Conservation (phyloP, 2,113 vertebrate genomes). For the Hirundichthys speculiger region DNA sequence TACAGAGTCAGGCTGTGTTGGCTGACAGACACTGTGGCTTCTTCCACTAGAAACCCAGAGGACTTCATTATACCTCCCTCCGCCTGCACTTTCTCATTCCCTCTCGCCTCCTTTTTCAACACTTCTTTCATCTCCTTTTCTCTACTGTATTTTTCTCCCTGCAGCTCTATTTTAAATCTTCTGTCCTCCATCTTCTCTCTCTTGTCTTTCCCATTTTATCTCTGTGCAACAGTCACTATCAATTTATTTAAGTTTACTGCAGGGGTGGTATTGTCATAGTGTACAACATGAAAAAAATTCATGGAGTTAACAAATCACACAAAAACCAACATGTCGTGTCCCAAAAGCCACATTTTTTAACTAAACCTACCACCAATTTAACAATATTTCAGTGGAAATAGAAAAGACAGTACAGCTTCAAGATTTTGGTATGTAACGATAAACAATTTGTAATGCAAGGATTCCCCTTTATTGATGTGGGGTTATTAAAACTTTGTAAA, state of each 20-base stretch:
- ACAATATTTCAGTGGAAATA: not conserved
- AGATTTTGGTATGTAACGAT: not conserved
- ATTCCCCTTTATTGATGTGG: not conserved
- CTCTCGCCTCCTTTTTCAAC: slow-evolving; percentile 11
- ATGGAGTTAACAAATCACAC: not conserved
- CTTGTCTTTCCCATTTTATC: slow-evolving; percentile 3
- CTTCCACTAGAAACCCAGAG: slow-evolving; percentile 66
- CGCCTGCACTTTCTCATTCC: slow-evolving; percentile 30
- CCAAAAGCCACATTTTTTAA: not conserved
- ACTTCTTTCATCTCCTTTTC: slow-evolving; percentile 46
- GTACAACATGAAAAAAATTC: not conserved
- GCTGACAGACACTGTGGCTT: slow-evolving; percentile 59
- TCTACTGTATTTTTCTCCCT: slow-evolving; percentile 15
- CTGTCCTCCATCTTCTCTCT: slow-evolving; percentile 50
- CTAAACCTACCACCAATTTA: not conserved
- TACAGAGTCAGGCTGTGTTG: slow-evolving; percentile 50
- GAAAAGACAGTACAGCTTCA: not conserved
- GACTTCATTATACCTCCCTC: slow-evolving; percentile 66
- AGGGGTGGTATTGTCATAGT: not conserved
- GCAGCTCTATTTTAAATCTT: slow-evolving; percentile 38
- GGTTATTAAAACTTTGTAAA: not conserved
- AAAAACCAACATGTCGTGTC: not conserved
- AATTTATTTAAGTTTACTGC: slow-evolving; percentile 1
- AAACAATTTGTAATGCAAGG: not conserved
- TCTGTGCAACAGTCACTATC: slow-evolving; percentile 18